Base-by-base conservation (phyloP, 2,888 invertebrate genomes). In the Anthrax anthrax region DNA sequence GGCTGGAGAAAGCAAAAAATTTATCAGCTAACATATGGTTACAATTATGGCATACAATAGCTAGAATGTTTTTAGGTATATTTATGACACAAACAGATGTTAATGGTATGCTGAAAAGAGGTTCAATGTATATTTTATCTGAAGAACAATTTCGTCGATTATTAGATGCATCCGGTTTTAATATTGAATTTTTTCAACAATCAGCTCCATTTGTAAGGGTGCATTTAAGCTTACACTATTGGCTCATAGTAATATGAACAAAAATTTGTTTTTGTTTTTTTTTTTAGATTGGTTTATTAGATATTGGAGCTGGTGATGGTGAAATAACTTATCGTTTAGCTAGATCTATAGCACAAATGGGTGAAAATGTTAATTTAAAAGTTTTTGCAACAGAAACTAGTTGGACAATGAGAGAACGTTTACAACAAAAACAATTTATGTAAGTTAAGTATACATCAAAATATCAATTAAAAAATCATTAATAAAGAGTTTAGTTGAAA, bases 51-150 rank as follows among this genome's bases (percentile, higher is more conserved):
- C 89, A 95, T 69, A 78, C 87, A 36, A 57, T 96, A 36, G 87
- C 86, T 16, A 83, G 85, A 58, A 77, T 85, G n/a, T 70, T 95
- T 37, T 75, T 96, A 18, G 80, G 84, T 52, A 80, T 84, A 70
- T 91, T 96, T 71, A 85, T 95, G 82, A 87, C 91, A 29, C 84
- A 87, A 64, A 97, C 96, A 3, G 91, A 92, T 56, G 87, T 94
- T 54, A 97, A 96, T 71, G 95, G 95, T 80, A 89, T 66, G 70
- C 71, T 95, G 14, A 82, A 84, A 16, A 77, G 97, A 43, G 97
- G 97, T 10, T 92, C 92, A 2, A 97, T 97, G 97, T 96, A 94
- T 70, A 91, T 97, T 42, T 76, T 94, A 56, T 96, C 96, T 0
- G 75, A 78, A 50, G 71, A 76, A 10, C 95, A 96, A 61, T 84